These are phyloP conservation scores for Salticus scenicus DNA, from an alignment of 2,888 invertebrate genomes.

Conservation along the genomic window DNA sequence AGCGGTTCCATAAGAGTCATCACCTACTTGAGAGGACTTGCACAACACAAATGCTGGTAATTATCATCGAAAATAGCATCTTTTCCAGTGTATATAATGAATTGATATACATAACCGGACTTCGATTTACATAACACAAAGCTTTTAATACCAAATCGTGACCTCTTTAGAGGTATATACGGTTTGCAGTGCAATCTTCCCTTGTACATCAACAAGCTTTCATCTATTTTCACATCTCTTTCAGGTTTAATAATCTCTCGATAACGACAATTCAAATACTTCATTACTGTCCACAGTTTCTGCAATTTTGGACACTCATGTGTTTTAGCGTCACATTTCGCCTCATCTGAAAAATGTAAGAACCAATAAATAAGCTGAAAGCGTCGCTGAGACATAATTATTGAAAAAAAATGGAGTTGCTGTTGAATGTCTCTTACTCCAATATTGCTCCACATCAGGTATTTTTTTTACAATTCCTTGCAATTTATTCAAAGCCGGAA, in stretches of 20 bases:
- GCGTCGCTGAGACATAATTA: conserved; percentile 14
- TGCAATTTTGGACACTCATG: conserved; percentile 32
- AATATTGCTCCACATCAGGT: conserved; percentile 30
- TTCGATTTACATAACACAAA: conserved; percentile 50
- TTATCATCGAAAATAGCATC: conserved; percentile 24
- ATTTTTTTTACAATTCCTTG: conserved; percentile 12
- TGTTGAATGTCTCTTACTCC: conserved; percentile 22
- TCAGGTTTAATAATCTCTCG: conserved; percentile 41
- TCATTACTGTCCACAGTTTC: conserved; percentile 66
- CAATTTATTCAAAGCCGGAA: conserved; percentile 10
- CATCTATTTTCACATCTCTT: conserved; percentile 66
- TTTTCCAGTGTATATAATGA: conserved; percentile 42
- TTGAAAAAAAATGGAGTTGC: conserved; percentile 30
- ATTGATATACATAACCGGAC: conserved; percentile 54
- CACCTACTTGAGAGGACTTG: conserved; percentile 29
- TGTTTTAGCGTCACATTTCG: conserved; percentile 21
- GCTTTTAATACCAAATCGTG: conserved; percentile 68
- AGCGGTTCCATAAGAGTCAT: conserved; percentile 58
- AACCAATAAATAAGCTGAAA: conserved; percentile 23
- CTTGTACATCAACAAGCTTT: conserved; percentile 69
- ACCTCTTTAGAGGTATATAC: conserved; percentile 69
- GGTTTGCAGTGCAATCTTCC: conserved; percentile 64
- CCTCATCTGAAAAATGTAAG: conserved; percentile 27
- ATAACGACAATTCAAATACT: conserved; percentile 41
- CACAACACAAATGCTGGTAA: conserved; percentile 30